Conservation (phyloP, 2,797 vertebrate species). For the Phrynocephalus guinanensis region DNA sequence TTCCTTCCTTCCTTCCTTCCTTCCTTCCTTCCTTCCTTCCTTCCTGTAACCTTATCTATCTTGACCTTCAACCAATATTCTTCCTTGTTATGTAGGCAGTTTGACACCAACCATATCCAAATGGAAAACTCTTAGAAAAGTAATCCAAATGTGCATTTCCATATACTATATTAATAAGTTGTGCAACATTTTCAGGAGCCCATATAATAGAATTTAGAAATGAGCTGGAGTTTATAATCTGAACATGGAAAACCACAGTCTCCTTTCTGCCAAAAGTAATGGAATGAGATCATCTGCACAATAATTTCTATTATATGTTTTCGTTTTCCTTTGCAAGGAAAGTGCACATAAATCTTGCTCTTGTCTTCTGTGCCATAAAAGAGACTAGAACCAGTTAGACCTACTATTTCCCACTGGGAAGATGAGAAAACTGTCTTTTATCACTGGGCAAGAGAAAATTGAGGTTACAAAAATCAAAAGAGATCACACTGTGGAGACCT, state of each 20-base stretch:
- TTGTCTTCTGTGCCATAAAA: slow-evolving; percentile 28
- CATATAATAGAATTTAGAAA: slow-evolving; percentile 66
- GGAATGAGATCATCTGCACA: slow-evolving; percentile 66
- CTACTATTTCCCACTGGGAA: slow-evolving; percentile 20
- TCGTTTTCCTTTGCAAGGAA: slow-evolving; percentile 55
- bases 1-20: neutral
- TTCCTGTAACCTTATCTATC: slow-evolving; percentile 15
- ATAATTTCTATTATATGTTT: slow-evolving; percentile 59
- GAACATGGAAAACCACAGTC: slow-evolving; percentile 57
- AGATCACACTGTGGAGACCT: neutral
- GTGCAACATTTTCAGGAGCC: slow-evolving; percentile 53
- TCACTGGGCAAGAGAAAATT: neutral
- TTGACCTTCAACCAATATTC: neutral
- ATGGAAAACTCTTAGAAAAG: slow-evolving; percentile 57
- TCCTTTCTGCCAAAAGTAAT: slow-evolving; percentile 74
- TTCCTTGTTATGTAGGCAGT: slow-evolving; percentile 49
- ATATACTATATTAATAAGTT: slow-evolving; percentile 67
- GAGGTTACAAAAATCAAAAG: neutral
- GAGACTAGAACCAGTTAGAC: neutral
- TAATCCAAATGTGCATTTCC: slow-evolving; percentile 65
- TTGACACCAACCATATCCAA: slow-evolving; percentile 58
- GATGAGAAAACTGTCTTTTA: slow-evolving; percentile 39
- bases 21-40: slow-evolving; percentile 39
- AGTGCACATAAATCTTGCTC: slow-evolving; percentile 55
- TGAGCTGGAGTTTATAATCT: slow-evolving; percentile 66